Percentiles rank a stretch among this genome's conserved stretches.
Evolutionary conservation across 1,140 invertebrate genomes (phyloP).

Genomic region (Magallana ariakensis): DNA sequence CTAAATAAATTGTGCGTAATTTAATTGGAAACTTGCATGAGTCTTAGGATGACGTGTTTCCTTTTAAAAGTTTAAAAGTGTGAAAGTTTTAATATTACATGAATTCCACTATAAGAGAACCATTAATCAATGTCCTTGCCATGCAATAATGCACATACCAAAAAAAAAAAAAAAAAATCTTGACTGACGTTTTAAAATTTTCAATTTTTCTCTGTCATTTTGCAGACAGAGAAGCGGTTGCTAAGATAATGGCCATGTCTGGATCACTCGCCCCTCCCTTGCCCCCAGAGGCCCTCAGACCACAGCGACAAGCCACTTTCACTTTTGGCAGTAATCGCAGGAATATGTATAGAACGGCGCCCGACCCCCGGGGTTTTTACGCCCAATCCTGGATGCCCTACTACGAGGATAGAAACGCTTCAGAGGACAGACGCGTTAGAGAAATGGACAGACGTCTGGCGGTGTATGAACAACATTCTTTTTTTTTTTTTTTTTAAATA

Average conservation of each 20-base stretch:
- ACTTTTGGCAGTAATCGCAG: conserved; percentile 47
- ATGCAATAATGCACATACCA: no score
- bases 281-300: conserved; percentile 51
- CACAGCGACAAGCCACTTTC: conserved; percentile 52
- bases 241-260: conserved; percentile 50
- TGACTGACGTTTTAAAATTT: no score
- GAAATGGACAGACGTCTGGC: conserved; percentile 33
- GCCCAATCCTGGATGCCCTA: conserved; percentile 51
- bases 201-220: not conserved
- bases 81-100: no score
- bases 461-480: conserved; percentile 6
- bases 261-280: conserved; percentile 49
- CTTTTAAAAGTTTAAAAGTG: no score
- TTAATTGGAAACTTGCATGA: no score
- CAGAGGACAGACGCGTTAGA: conserved; percentile 3
- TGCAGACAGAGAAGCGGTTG: conserved; percentile 50
- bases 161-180: no score
- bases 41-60: no score
- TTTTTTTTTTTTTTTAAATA: not conserved
- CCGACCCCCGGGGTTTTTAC: conserved; percentile 44
- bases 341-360: conserved; percentile 39
- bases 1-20: no score
- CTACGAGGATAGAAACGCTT: conserved; percentile 11
- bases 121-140: no score
- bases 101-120: no score